phyloP scores from a whole-genome alignment of 2,113 vertebrate species.

The Gopherus flavomarginatus region DNA sequence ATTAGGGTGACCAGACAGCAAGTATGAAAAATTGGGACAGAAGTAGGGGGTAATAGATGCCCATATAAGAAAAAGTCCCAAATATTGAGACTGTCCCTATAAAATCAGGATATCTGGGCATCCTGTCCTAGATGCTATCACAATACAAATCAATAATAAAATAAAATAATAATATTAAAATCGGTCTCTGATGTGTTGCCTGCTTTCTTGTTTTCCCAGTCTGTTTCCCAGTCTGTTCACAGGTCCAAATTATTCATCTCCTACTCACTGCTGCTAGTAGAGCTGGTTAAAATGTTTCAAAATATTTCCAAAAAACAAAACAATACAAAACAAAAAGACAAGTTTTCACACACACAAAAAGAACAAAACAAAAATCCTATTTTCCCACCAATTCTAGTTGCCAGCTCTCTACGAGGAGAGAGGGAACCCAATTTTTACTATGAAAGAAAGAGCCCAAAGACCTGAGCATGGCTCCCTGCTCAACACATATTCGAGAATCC shows the following conservation, averaged over 20 bases:
- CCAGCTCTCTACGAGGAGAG: background rate
- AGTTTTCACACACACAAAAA: background rate
- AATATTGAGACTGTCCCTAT: too few relatives aligned
- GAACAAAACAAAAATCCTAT: background rate
- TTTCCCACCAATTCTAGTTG: background rate
- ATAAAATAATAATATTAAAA: background rate
- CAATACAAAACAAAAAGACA: background rate
- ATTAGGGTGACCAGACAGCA: too few relatives aligned
- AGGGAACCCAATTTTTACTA: background rate
- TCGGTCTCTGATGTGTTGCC: background rate
- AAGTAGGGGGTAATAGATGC: too few relatives aligned
- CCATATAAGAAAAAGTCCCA: too few relatives aligned
- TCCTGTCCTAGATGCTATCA: background rate
- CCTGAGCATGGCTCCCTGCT: background rate
- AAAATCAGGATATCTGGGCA: too few relatives aligned
- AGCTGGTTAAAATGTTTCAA: background rate
- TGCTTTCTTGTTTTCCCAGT: background rate
- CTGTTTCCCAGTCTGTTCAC: background rate
- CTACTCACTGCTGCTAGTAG: background rate
- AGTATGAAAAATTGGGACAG: too few relatives aligned
- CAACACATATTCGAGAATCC: background rate
- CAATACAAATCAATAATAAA: background rate
- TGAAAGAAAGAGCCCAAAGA: background rate
- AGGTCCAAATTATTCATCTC: background rate
- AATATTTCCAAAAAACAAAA: background rate